phyloP scores from a whole-genome alignment of 2,113 vertebrate genomes.

The Herpetotheres cachinnans region DNA sequence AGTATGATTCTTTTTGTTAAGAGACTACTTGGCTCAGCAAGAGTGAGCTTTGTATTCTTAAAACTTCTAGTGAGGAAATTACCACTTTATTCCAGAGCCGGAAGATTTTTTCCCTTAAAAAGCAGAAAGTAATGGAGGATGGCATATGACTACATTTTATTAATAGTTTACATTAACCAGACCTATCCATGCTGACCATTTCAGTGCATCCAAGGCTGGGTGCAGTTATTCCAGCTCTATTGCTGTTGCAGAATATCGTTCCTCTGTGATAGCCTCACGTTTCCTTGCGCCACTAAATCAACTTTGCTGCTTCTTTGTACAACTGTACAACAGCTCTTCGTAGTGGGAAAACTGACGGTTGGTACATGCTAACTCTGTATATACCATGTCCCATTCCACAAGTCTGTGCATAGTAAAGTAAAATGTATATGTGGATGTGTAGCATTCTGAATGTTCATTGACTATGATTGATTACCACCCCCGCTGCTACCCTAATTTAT shows the following conservation, averaged over 20 bases:
- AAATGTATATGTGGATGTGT: accelerated
- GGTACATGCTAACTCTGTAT: neutral
- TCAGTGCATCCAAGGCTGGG: neutral
- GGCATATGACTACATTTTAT: neutral
- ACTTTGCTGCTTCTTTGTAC: neutral
- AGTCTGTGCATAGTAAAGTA: neutral
- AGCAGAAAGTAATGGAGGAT: neutral
- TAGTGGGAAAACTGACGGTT: accelerated
- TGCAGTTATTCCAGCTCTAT: neutral
- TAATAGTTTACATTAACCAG: neutral
- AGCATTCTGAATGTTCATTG: neutral
- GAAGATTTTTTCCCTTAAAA: neutral
- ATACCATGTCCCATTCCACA: accelerated
- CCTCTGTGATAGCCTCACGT: neutral
- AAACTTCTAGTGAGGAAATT: neutral
- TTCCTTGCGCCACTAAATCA: accelerated
- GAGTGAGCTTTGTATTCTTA: neutral
- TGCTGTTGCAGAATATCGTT: neutral
- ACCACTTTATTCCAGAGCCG: neutral
- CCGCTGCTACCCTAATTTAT: neutral
- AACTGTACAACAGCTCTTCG: neutral
- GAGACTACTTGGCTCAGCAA: neutral
- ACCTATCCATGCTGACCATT: neutral
- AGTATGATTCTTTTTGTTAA: neutral
- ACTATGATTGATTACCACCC: neutral